phyloP scores from a whole-genome alignment of 2,113 vertebrate species.

The Pterocles orientalis region DNA sequence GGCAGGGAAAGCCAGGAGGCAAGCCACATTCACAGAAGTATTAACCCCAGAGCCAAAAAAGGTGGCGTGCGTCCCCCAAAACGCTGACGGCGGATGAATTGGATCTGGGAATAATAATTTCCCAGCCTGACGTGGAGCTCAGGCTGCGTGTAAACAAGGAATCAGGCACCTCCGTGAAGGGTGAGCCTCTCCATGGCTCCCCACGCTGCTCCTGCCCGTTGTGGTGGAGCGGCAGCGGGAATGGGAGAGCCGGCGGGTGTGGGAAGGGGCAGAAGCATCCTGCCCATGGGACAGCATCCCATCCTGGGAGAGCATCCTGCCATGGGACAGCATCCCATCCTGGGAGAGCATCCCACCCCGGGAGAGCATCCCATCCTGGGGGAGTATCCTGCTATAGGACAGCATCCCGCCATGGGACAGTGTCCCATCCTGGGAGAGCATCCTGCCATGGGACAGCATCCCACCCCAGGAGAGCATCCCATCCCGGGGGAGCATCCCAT shows the following conservation, averaged over 20 bases:
- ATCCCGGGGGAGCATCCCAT: neutral
- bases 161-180: conserved; percentile 4
- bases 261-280: neutral
- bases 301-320: neutral
- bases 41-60: neutral
- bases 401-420: neutral
- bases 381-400: too few relatives aligned
- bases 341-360: too few relatives aligned
- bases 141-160: conserved; percentile 32
- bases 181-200: neutral
- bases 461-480: neutral
- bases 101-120: neutral
- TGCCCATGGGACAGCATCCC: neutral
- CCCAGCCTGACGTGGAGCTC: neutral
- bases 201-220: neutral
- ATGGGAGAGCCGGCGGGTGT: accelerated
- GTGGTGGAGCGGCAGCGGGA: accelerated
- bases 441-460: neutral
- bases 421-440: too few relatives aligned
- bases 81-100: neutral
- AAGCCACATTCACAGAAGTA: neutral
- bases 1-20: neutral
- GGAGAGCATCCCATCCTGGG: too few relatives aligned
- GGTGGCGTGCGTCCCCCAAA: accelerated
- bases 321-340: neutral